Evolutionary conservation across 2,888 invertebrate species (phyloP), one percentile per base, ranked within the genome.

Genomic region (Rhabditoides inermis): DNA sequence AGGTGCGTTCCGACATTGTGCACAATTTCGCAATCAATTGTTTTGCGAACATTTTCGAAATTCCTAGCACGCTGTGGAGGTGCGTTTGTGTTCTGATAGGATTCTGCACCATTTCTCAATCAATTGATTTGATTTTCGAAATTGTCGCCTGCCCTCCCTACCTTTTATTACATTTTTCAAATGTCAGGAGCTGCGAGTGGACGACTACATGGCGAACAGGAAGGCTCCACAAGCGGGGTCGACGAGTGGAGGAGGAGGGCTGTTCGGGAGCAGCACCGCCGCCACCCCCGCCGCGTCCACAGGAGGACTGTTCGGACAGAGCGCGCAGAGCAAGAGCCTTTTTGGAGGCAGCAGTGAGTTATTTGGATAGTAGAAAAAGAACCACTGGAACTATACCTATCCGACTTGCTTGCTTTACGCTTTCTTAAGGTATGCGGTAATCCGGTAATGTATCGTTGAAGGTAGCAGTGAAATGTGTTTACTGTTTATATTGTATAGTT

Each of bases 201-300:
- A 95, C 75, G 95, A 98, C 79, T 98, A 98, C 77, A 79, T 83
- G 25, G 88, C 88, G 0, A 88, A 88, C 48, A 82, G 92, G 2
- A 94, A 94, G 80, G 90, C 90, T 36, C 59, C 68, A 32, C 44
- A 53, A 27, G 49, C 60, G 10, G 58, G 63, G 23, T 39, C 59
- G 3, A 54, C 61, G n/a, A 41, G 60, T 0, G 52, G 54, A n/a
- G 60, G 64, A 2, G 49, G 53, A 6, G 55, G 63, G 3, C 50
- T 66, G 3, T 68, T 69, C 40, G 66, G 64, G 2, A 12, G 45
- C 4, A 49, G 56, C 5, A 40, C 46, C 5, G 48, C 51, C 1
- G 53, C 52, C 2, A 49, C 41, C 4, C n/a, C 48, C n/a, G 26
- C 48, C 7, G 25, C 51, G 22, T 51, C 55, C 6, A 52, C 61